A percentile compares a stretch with the other conserved stretches of the same genome.
These are phyloP conservation scores for Pherbina coryleti DNA, from an alignment of 2,888 invertebrate genomes.

Conservation along the genomic window DNA sequence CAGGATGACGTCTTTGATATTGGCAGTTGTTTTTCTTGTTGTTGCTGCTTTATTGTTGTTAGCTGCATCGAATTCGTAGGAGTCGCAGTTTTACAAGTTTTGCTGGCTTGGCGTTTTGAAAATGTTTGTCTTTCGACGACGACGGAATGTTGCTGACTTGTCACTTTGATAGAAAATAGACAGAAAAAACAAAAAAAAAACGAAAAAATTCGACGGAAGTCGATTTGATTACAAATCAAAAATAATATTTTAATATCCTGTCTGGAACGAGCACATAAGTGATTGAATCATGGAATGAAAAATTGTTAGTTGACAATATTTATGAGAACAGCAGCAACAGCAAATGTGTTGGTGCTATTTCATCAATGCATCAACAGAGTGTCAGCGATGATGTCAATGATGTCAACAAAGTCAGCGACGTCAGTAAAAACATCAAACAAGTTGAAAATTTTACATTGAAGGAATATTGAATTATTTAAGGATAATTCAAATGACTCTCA, in stretches of 20 bases:
- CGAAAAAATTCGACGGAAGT: not conserved
- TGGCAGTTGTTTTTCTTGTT: not conserved
- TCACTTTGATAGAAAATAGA: not conserved
- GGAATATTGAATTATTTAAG: too few relatives aligned
- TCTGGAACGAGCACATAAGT: slow-evolving; percentile 11
- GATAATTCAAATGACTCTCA: too few relatives aligned
- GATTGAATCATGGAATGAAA: slow-evolving; percentile 5
- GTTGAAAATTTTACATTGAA: too few relatives aligned
- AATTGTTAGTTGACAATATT: slow-evolving; percentile 1
- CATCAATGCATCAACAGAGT: too few relatives aligned
- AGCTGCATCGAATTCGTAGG: too few relatives aligned
- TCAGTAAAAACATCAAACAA: too few relatives aligned
- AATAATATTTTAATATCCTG: slow-evolving; percentile 34
- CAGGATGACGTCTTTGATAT: not conserved
- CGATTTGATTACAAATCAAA: slow-evolving; percentile 25
- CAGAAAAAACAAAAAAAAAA: too few relatives aligned
- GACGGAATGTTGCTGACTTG: not conserved
- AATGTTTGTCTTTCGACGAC: not conserved
- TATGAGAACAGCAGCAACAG: not conserved
- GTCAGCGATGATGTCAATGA: too few relatives aligned
- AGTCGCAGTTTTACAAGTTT: too few relatives aligned
- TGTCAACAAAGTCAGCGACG: too few relatives aligned
- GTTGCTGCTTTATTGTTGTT: not conserved
- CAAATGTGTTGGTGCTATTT: not conserved
- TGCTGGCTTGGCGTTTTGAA: too few relatives aligned